These are phyloP conservation scores for Hydrotaea diabolus DNA, from an alignment of 2,888 invertebrate species.

Conservation along the genomic window DNA sequence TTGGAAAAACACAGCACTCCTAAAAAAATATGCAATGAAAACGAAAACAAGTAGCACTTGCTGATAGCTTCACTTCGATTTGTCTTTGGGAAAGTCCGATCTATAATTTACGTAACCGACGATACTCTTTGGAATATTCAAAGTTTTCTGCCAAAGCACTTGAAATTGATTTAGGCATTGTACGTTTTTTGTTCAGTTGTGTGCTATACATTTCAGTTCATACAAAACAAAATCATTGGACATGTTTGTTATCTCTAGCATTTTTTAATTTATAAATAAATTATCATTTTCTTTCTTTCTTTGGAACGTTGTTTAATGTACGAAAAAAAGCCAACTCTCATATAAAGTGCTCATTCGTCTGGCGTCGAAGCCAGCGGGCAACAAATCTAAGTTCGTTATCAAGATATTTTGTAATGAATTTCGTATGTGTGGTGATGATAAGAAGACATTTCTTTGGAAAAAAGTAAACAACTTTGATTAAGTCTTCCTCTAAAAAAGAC, in stretches of 20 bases:
- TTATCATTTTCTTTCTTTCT: slow-evolving; percentile 38
- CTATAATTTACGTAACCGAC: background rate
- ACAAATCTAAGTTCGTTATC: slow-evolving; percentile 55
- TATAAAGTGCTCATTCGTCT: slow-evolving; percentile 4
- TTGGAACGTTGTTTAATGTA: slow-evolving; percentile 10
- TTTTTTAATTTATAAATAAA: slow-evolving; percentile 37
- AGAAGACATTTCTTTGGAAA: slow-evolving; percentile 45
- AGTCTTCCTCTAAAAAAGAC: slow-evolving; percentile 32
- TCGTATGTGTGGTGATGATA: slow-evolving; percentile 17
- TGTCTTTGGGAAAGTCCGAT: background rate
- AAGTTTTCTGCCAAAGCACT: slow-evolving; percentile 14
- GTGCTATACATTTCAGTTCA: background rate
- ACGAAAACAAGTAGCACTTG: too few relatives aligned
- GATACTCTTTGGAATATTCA: background rate
- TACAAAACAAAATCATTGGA: slow-evolving; percentile 6
- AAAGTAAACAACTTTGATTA: slow-evolving; percentile 51
- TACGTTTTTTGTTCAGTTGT: background rate
- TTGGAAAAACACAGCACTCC: too few relatives aligned
- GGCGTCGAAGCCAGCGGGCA: background rate
- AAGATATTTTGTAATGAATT: slow-evolving; percentile 62
- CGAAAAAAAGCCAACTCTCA: slow-evolving; percentile 12
- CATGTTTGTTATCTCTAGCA: slow-evolving; percentile 35
- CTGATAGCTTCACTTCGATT: background rate
- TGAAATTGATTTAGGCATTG: slow-evolving; percentile 19
- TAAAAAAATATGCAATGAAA: too few relatives aligned